Base-by-base conservation (phyloP, 2,113 vertebrate genomes). In the Zosterops hypoxanthus region DNA sequence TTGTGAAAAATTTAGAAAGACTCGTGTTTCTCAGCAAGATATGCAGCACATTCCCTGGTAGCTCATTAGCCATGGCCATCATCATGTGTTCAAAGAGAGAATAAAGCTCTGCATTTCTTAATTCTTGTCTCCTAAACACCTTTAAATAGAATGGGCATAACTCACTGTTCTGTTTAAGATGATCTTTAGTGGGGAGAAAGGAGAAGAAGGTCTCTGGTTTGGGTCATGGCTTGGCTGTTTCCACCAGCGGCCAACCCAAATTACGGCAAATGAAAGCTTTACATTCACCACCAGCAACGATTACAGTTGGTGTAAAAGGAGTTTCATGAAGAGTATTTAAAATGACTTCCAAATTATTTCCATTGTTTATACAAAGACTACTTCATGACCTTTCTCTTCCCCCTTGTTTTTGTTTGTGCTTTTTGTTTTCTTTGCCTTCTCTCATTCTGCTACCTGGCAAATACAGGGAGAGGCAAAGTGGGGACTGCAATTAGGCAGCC, bases 301-400 rank as follows among this genome's bases (percentile, higher is more conserved):
- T 83, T 49, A 56, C 85, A 90, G 68, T 33, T 92, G 65, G 69
- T 8, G 14, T 71, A 90, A 72, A 1, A 6, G 47, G n/a, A 90
- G 47, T 88, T 93, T 78, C 0, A 0, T 28, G 31, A 25, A 71
- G n/a, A 76, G 36, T 60, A 72, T 92, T 82, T 90, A 46, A 95
- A 95, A 95, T 83, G 44, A 68, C 25, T 95, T 95, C 71, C 76
- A 93, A 95, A 95, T 52, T 24, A 81, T 68, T 84, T 78, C 44
- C 52, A 76, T 60, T 66, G 76, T 94, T 96, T 82, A 86, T 23
- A 44, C 0, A 4, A 41, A 93, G 47, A 86, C 85, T 33, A 81
- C 56, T 79, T 81, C 44, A 41, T 0, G 15, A 86, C 44, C 68
- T 78, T 73, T 71, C 71, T 86, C 44, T 66, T 18, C 20, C 14